Conservation (phyloP, 1,140 invertebrate species). For the Drosophila kanapiae region DNA sequence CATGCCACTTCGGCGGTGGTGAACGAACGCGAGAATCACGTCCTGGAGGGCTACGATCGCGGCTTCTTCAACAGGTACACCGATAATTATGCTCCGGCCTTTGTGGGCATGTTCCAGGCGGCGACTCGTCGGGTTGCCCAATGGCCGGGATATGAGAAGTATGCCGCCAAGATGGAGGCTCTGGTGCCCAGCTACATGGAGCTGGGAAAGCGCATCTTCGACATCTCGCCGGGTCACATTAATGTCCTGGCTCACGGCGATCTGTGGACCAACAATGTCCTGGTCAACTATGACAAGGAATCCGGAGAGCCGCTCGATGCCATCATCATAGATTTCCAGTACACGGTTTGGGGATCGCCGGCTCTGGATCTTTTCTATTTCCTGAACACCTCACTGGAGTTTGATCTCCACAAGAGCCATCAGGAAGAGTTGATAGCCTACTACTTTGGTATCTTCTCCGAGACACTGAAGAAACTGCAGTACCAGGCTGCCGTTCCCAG, state of each 20-base stretch:
- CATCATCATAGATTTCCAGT: conserved; percentile 85
- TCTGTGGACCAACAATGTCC: conserved; percentile 89
- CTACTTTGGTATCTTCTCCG: conserved; percentile 61
- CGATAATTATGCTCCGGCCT: conserved; percentile 67
- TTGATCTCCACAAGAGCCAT: conserved; percentile 62
- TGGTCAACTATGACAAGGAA: conserved; percentile 87
- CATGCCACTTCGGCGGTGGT: conserved; percentile 86
- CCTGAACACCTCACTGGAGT: conserved; percentile 74
- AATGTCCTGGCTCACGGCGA: conserved; percentile 89
- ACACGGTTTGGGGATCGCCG: conserved; percentile 76
- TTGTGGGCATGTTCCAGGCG: conserved; percentile 63
- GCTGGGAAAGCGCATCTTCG: conserved; percentile 72
- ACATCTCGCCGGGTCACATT: conserved; percentile 85
- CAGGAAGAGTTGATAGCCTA: conserved; percentile 74
- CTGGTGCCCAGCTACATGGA: conserved; percentile 72
- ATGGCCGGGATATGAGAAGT: conserved; percentile 63
- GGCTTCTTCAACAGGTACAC: conserved; percentile 81
- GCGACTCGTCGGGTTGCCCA: conserved; percentile 52
- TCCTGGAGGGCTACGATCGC: conserved; percentile 70
- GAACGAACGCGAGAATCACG: conserved; percentile 67
- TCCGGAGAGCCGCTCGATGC: conserved; percentile 85
- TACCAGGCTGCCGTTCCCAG: conserved; percentile 70
- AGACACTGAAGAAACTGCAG: conserved; percentile 61
- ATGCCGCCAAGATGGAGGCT: conserved; percentile 64
- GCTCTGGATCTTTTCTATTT: conserved; percentile 82